Base-by-base conservation (phyloP, 2,113 vertebrate species). In the Myrmecobius fasciatus region DNA sequence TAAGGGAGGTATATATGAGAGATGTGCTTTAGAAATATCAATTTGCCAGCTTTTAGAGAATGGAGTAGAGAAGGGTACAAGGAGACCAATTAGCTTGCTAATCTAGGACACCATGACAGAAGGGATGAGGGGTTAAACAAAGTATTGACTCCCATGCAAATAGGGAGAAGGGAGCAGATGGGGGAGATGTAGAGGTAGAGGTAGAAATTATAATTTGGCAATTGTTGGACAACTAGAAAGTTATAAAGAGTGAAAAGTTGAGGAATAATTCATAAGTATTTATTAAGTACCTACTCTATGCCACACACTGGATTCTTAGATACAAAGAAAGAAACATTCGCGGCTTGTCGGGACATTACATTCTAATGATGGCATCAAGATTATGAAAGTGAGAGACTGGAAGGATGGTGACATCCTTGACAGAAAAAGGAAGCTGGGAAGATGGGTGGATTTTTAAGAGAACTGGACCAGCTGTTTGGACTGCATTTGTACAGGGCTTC, bases 401-500 rank as follows among this genome's bases (percentile, higher is more conserved):
- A 83, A 43, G 36, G 67, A 83, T 83, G 36, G 36, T n/a, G 17
- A 75, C n/a, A 36, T 17, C 36, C 17, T 75, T 43, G 67, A 83
- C 67, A 83, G 67, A 83, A 83, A 83, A 8, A 43, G n/a, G 67
- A 83, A 43, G 67, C 7, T 43, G 43, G 67, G 60, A 43, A 43
- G 67, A 24, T 83, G 31, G 10, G 31, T 67, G 31, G 12, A 67
- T 67, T 67, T 51, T 28, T 1, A 90, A 51, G 25, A 26, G 46
- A 89, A 49, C 26, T 51, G 89, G 28, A 91, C 97, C 98, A 98
- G 98, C 98, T 98, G 98, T 98, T 98, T 95, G 92, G 51, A 94
- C 93, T 98, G 95, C 97, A 97, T 95, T 98, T 96, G 89, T 97
- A 93, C 94, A 93, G 98, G 98, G 98, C 98, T 98, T 98, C 94